These are phyloP conservation scores for Ciconia stormi DNA, from an alignment of 2,113 vertebrate genomes.

Conservation along the genomic window DNA sequence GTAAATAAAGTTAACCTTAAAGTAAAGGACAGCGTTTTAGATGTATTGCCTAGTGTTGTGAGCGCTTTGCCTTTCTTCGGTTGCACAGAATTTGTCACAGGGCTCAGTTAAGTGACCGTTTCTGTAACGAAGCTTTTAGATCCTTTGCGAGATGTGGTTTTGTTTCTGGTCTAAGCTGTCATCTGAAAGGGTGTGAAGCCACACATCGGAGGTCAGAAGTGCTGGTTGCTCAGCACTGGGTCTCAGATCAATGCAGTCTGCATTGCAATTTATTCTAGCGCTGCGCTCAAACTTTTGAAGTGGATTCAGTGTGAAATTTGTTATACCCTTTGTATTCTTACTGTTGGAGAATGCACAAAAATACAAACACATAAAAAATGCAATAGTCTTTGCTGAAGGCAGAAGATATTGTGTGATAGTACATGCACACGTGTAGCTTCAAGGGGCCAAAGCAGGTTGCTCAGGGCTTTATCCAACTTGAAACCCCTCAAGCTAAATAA, in stretches of 20 bases:
- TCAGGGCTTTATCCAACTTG: neutral
- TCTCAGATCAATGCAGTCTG: neutral
- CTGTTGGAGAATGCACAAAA: neutral
- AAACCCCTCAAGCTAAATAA: neutral
- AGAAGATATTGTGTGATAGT: neutral
- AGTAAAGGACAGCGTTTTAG: neutral
- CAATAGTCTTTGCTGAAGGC: neutral
- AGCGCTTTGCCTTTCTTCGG: neutral
- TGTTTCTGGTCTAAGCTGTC: neutral
- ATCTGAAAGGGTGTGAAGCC: neutral
- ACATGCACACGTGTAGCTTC: neutral
- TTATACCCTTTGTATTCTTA: neutral
- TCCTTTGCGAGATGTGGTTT: neutral
- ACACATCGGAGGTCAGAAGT: neutral
- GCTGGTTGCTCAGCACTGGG: neutral
- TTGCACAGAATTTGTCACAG: neutral
- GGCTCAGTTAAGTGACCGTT: neutral
- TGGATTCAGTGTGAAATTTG: neutral
- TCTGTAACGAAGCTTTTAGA: neutral
- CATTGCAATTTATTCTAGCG: neutral
- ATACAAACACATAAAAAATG: neutral
- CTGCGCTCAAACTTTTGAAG: neutral
- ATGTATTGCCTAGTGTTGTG: rapidly evolving
- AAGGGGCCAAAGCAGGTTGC: neutral
- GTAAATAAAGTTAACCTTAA: neutral